A percentile compares a stretch with the other conserved stretches of the same genome.
Evolutionary conservation across 2,797 vertebrate species (phyloP).

Genomic region (Oophaga sylvatica): DNA sequence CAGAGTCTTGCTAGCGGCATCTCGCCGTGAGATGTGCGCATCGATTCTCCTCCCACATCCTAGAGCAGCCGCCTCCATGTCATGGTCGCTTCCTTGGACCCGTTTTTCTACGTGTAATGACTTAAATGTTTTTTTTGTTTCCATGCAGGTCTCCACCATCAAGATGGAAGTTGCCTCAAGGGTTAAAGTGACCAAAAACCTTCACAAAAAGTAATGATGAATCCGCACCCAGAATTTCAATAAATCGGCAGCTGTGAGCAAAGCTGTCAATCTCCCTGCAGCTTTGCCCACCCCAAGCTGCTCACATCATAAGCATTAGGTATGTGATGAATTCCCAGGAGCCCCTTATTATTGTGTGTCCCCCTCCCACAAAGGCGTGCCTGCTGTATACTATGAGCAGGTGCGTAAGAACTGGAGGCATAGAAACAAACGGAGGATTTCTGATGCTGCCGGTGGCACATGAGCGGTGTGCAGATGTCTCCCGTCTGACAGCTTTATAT

Average conservation of each 20-base stretch:
- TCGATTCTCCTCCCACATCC: background rate
- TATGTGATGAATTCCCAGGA: background rate
- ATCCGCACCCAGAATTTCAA: background rate
- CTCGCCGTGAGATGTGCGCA: background rate
- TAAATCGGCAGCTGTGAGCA: background rate
- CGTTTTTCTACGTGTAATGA: background rate
- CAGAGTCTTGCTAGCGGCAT: background rate
- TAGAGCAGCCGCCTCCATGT: background rate
- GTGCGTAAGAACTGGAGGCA: conserved; percentile 70
- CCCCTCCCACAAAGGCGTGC: conserved; percentile 68
- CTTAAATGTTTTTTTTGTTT: background rate
- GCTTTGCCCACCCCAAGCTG: background rate
- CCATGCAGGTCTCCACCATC: background rate
- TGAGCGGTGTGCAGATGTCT: background rate
- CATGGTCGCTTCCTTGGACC: background rate
- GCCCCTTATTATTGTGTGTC: background rate
- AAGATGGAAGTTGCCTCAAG: background rate
- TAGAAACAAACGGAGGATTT: conserved; percentile 35
- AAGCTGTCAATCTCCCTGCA: background rate
- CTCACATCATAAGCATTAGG: background rate
- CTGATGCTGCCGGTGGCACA: background rate
- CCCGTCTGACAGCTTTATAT: background rate
- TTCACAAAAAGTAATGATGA: background rate
- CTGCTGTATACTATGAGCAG: conserved; percentile 58
- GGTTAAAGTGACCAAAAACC: background rate